Evolutionary conservation across 2,797 vertebrate genomes (phyloP), one percentile per base, ranked within the genome.

Genomic region (Tenualosa thibaudeaui): DNA sequence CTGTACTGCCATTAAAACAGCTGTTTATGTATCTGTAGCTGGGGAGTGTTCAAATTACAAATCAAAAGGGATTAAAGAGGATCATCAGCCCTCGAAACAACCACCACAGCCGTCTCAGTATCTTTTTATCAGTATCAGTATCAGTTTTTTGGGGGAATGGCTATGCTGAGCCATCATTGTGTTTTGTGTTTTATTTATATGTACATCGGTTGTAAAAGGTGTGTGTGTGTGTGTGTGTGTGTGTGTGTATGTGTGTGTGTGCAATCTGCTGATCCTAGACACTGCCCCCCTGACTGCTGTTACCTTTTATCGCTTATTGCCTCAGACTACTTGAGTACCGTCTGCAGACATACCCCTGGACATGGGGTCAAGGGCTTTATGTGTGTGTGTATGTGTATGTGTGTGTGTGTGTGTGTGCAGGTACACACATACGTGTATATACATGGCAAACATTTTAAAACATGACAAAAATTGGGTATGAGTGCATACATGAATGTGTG

Each of bases 41-140:
- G 37, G 40, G 17, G 65, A 71, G 31, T 75, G 37, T 78, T 78
- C 15, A 78, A 78, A 78, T 78, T 19, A 78, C 71, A 78, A 46
- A 46, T 78, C 37, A 46, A 78, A 43, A 78, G 71, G 71, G 71
- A 78, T 78, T 78, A 78, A 78, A 78, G 71, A 19, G 71, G 71
- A 78, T 78, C 37, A 43, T 19, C 71, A 22, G 37, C 71, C 40
- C 37, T 40, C 17, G 0, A 43, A 78, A 78, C 71, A 78, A 9
- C 71, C 71, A 78, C 46, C 37, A 0, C 54, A 19, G 40, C 19
- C 71, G 40, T 40, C 26, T 78, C 15, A 78, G 15, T n/a, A 22
- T 22, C 71, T 78, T 78, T 46, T 78, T 1, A 78, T 78, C 6
- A n/a, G n/a, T n/a, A n/a, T n/a, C n/a, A n/a, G n/a, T n/a, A 40